Evolutionary conservation across 2,888 invertebrate species (phyloP).

Genomic region (Eristalinus aeneus): DNA sequence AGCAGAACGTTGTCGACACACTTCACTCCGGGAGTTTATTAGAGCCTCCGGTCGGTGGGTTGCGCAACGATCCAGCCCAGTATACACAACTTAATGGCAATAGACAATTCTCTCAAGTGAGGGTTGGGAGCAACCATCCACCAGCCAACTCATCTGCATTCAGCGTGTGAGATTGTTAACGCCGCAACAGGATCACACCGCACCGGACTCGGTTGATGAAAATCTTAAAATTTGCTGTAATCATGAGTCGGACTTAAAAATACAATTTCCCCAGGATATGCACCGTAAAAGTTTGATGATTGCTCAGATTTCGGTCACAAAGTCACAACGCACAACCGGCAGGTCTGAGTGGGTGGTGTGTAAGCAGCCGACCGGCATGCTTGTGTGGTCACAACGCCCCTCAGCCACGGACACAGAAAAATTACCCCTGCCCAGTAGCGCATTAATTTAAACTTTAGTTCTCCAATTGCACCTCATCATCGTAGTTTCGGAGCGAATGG

Average conservation of each 20-base stretch:
- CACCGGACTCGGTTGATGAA: background rate
- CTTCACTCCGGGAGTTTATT: slow-evolving; percentile 48
- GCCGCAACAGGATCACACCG: background rate
- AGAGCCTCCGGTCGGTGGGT: slow-evolving; percentile 41
- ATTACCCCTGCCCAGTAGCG: slow-evolving; percentile 15
- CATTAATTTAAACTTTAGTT: slow-evolving; percentile 59
- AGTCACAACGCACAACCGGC: slow-evolving; percentile 11
- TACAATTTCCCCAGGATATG: slow-evolving; percentile 32
- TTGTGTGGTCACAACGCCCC: slow-evolving; percentile 22
- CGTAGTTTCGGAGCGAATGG: slow-evolving; percentile 27
- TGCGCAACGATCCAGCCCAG: background rate
- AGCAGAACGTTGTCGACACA: background rate
- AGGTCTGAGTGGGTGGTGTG: background rate
- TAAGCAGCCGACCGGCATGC: background rate
- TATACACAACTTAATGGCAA: slow-evolving; percentile 30
- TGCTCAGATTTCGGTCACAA: slow-evolving; percentile 29
- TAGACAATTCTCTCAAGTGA: slow-evolving; percentile 58
- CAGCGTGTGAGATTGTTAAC: slow-evolving; percentile 31
- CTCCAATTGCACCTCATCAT: slow-evolving; percentile 51
- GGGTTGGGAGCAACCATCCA: background rate
- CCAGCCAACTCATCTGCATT: slow-evolving; percentile 16
- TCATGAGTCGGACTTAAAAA: slow-evolving; percentile 1
- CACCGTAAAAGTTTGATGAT: slow-evolving; percentile 49
- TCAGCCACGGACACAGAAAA: slow-evolving; percentile 26
- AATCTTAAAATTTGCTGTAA: slow-evolving; percentile 3